Evolutionary conservation across 2,797 vertebrate species (phyloP).

Genomic region (Danio choprae): DNA sequence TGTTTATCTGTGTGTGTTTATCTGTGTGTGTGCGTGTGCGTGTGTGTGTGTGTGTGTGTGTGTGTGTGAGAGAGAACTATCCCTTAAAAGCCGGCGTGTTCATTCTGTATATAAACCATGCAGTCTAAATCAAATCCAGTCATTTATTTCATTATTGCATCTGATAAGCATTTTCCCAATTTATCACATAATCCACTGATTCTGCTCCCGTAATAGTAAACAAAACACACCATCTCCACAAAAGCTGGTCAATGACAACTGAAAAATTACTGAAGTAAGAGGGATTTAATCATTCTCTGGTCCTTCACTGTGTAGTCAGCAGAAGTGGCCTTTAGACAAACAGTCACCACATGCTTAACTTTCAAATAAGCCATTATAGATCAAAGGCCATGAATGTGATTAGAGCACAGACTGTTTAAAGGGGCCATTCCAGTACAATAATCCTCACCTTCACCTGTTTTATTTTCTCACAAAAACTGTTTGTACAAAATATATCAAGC

Average conservation of each 20-base stretch:
- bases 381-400: conserved; percentile 65
- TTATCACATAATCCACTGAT: conserved; percentile 9
- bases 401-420: conserved; percentile 40
- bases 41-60: too few relatives aligned
- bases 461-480: conserved; percentile 15
- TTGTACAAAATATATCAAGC: conserved; percentile 51
- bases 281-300: conserved; percentile 46
- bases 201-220: conserved; percentile 11
- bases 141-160: background rate
- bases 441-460: conserved; percentile 41
- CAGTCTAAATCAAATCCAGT: background rate
- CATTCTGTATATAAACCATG: background rate
- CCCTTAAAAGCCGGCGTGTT: background rate
- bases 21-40: too few relatives aligned
- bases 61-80: too few relatives aligned
- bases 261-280: conserved; percentile 21
- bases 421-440: conserved; percentile 55
- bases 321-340: conserved; percentile 65
- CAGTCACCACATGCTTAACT: conserved; percentile 66
- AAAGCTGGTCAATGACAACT: conserved; percentile 33
- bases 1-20: too few relatives aligned
- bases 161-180: conserved; percentile 5
- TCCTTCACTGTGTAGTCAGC: conserved; percentile 49
- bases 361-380: conserved; percentile 69
- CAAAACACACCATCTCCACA: conserved; percentile 4